Conservation (phyloP, 2,888 invertebrate species). For the Pilophorus perplexus region DNA sequence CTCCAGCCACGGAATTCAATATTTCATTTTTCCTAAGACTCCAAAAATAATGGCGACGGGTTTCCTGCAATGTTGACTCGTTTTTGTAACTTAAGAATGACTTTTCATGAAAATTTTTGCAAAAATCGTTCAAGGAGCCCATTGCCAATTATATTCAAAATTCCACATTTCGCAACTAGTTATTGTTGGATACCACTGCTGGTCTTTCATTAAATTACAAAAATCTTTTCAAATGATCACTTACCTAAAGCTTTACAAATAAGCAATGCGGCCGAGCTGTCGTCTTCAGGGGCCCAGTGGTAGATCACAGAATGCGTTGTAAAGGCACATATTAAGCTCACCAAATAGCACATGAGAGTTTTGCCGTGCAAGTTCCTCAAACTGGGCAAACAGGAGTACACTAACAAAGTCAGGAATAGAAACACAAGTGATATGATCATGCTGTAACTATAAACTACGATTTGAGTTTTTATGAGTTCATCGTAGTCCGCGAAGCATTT, state of each 20-base stretch:
- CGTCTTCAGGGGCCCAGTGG: constrained; percentile 5
- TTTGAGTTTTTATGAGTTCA: neutral
- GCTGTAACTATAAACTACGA: constrained; percentile 50
- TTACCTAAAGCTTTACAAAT: constrained; percentile 26
- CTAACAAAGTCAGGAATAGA: constrained; percentile 63
- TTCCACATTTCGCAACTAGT: no score
- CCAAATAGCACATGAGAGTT: constrained; percentile 68
- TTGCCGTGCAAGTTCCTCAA: constrained; percentile 71
- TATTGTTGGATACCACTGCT: no score
- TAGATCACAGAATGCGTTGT: constrained; percentile 17
- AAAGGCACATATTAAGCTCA: constrained; percentile 65
- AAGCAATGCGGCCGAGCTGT: neutral
- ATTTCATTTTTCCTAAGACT: no score
- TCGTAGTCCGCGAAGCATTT: constrained; percentile 50
- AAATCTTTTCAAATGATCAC: neutral
- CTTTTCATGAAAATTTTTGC: no score
- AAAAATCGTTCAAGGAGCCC: no score
- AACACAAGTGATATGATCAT: constrained; percentile 64
- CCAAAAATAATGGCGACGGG: no score
- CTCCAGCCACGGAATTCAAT: no score
- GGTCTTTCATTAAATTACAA: no score
- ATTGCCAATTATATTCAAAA: no score
- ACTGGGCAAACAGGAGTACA: constrained; percentile 64
- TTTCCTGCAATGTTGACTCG: no score
- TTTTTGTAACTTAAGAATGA: no score